Evolutionary conservation across 2,113 vertebrate genomes (phyloP), one percentile per base, ranked within the genome.

Genomic region (Pipa parva): DNA sequence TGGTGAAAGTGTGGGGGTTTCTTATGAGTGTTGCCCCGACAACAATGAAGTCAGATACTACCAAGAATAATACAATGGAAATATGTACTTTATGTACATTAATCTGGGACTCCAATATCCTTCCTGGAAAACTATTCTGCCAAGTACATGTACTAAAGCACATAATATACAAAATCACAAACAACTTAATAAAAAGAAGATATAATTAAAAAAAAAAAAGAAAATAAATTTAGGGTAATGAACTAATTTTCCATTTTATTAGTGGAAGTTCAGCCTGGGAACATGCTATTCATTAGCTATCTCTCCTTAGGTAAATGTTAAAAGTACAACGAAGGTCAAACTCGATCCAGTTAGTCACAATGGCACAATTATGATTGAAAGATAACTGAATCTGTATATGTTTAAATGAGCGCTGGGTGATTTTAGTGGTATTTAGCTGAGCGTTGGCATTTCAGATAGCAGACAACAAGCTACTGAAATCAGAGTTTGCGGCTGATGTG

Each of bases 291-390:
- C 36, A 82, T 90, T 87, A 72, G 79, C 71, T 75, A 77, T 46
- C 56, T 82, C 84, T 80, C 80, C 77, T 73, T 63, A 71, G 80
- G 78, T 77, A 82, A 80, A 80, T 77, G 74, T 77, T 78, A 85
- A 86, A 88, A 89, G 81, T 79, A 72, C 80, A 83, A 54, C 67
- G 72, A 79, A 81, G 84, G 81, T 84, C 84, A 85, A 63, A 59
- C 51, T 82, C 77, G 76, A 83, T 75, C 76, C 73, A 65, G 60
- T 63, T 72, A 73, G 79, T 76, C 78, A 63, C 46, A 66, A 33
- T 77, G 73, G 55, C 57, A 80, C 78, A 58, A 58, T 77, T 75
- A 77, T 82, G 81, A 86, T 75, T 87, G 83, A 88, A 82, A 63
- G 36, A 78, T 78, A 77, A 77, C 54, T 11, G 54, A 11, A 6